These are phyloP conservation scores for Scomber colias DNA, from an alignment of 2,113 vertebrate genomes.

Conservation along the genomic window DNA sequence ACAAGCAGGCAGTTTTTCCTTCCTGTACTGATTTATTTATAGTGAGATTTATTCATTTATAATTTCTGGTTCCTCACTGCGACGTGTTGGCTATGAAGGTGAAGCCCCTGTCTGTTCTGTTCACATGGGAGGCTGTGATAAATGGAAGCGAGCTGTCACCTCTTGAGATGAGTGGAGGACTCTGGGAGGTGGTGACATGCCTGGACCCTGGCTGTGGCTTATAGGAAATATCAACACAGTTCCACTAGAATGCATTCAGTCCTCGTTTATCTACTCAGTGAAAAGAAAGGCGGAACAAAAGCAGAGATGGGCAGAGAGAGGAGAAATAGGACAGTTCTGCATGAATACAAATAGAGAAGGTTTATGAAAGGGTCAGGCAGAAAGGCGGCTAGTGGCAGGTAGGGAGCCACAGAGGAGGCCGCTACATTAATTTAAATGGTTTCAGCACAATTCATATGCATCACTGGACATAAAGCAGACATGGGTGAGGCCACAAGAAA, in stretches of 20 bases:
- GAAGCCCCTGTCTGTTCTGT: neutral
- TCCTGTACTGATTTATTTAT: neutral
- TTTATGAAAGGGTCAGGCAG: conserved; percentile 8
- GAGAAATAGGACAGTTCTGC: neutral
- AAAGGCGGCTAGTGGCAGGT: neutral
- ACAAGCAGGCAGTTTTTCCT: neutral
- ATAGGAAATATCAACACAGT: neutral
- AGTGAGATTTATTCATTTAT: neutral
- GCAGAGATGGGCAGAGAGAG: neutral
- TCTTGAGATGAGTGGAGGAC: neutral
- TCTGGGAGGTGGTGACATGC: neutral
- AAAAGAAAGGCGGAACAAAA: neutral
- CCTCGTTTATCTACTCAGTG: conserved; percentile 4
- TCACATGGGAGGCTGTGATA: neutral
- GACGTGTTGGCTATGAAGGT: neutral
- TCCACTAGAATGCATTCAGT: neutral
- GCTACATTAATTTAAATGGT: conserved; percentile 15
- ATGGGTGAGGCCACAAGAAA: neutral
- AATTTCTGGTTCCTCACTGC: neutral
- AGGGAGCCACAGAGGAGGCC: neutral
- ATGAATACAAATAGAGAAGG: conserved; percentile 15
- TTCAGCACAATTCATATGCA: conserved; percentile 23
- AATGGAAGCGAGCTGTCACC: conserved; percentile 2
- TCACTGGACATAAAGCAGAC: conserved; percentile 3
- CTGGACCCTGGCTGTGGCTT: neutral